Percentiles rank a stretch among this genome's conserved stretches.
phyloP scores from a whole-genome alignment of 2,797 vertebrate species.

The Halcyon smyrnensis region DNA sequence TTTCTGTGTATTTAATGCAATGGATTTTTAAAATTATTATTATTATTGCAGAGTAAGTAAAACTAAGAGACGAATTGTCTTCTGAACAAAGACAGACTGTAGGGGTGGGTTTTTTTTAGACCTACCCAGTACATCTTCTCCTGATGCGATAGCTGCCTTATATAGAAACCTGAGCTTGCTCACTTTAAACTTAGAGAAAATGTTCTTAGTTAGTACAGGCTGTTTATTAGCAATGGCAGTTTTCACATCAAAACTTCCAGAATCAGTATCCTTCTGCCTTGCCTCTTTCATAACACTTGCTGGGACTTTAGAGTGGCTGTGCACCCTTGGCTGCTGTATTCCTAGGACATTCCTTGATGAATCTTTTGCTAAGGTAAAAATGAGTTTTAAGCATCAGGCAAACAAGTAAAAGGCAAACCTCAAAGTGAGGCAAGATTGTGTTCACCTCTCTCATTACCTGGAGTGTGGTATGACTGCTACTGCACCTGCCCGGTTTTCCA shows the following conservation, averaged over 20 bases:
- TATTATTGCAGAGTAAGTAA: slow-evolving; percentile 41
- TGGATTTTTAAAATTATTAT: background rate
- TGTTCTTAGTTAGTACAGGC: background rate
- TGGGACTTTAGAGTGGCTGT: background rate
- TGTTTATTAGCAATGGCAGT: background rate
- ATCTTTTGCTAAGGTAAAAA: background rate
- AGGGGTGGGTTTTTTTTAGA: background rate
- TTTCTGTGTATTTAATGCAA: slow-evolving; percentile 52
- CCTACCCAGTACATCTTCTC: slow-evolving; percentile 2
- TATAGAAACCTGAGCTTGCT: slow-evolving; percentile 37
- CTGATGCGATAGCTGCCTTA: slow-evolving; percentile 30
- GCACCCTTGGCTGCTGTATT: background rate
- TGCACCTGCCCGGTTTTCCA: background rate
- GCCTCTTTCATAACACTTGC: background rate
- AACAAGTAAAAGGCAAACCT: background rate
- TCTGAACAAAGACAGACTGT: slow-evolving; percentile 69
- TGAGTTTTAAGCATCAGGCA: background rate
- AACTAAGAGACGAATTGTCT: slow-evolving; percentile 60
- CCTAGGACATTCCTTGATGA: background rate
- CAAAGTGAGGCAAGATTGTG: background rate
- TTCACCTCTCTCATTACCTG: background rate
- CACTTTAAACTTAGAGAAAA: background rate
- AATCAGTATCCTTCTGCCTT: background rate
- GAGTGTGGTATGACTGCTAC: background rate
- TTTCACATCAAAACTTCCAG: background rate